These are phyloP conservation scores for Pluvialis apricaria DNA, from an alignment of 2,113 vertebrate genomes.

Conservation along the genomic window DNA sequence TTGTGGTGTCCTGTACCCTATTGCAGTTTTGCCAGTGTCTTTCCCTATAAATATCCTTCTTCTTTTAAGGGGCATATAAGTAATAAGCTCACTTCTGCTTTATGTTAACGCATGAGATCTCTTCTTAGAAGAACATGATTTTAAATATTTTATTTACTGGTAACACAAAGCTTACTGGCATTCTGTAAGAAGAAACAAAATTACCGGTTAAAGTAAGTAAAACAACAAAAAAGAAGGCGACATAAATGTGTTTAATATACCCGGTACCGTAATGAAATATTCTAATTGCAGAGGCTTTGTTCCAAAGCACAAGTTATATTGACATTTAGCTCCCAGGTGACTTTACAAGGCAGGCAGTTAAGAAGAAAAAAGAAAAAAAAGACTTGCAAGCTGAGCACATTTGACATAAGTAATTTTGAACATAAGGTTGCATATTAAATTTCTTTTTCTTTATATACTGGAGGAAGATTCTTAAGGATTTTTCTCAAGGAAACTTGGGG, in stretches of 20 bases:
- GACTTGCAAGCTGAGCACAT: not conserved
- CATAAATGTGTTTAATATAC: not conserved
- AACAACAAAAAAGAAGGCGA: not conserved
- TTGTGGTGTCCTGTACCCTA: not conserved
- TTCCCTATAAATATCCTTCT: not conserved
- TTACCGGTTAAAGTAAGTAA: not conserved
- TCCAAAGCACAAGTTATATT: not conserved
- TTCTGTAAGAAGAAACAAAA: not conserved
- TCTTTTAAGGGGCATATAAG: not conserved
- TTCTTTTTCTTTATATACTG: not conserved
- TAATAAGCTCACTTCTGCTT: not conserved
- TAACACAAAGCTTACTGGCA: not conserved
- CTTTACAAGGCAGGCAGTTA: not conserved
- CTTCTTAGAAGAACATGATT: not conserved
- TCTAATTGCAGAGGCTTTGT: not conserved
- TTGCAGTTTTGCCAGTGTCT: not conserved
- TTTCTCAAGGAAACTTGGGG: not conserved
- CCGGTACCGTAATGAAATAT: not conserved
- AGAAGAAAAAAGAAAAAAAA: not conserved
- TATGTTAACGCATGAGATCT: not conserved
- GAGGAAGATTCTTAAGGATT: not conserved
- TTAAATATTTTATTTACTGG: not conserved
- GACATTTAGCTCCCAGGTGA: constrained; percentile 8
- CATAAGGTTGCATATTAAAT: not conserved
- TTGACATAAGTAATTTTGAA: not conserved